phyloP scores from a whole-genome alignment of 2,113 vertebrate genomes.

The Sarotherodon lohbergeri region DNA sequence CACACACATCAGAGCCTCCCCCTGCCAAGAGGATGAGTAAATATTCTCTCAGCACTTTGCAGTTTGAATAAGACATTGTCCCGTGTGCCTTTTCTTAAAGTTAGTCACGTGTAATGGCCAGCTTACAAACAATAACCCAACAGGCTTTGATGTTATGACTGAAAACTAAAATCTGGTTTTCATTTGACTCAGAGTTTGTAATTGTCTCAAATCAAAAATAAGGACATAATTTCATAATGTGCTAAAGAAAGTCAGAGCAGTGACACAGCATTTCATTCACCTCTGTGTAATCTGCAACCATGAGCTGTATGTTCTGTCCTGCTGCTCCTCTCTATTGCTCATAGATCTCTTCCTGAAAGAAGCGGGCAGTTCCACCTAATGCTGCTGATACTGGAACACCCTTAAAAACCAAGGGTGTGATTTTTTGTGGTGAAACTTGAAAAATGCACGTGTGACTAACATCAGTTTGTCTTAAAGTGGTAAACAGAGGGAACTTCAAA shows the following conservation, averaged over 20 bases:
- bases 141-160: background rate
- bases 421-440: background rate
- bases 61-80: slow-evolving; percentile 15
- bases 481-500: background rate
- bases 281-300: background rate
- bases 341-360: background rate
- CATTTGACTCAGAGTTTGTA: background rate
- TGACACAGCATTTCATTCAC: background rate
- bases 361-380: background rate
- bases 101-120: background rate
- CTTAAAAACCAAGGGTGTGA: background rate
- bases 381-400: background rate
- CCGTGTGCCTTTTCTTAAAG: slow-evolving; percentile 2
- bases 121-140: background rate
- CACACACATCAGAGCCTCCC: slow-evolving; percentile 15
- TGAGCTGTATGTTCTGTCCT: background rate
- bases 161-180: background rate
- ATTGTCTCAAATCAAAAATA: background rate
- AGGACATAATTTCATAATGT: background rate
- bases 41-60: slow-evolving; percentile 25
- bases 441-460: background rate
- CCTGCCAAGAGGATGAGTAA: slow-evolving; percentile 20
- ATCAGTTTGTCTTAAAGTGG: background rate
- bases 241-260: background rate
- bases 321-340: background rate